Conservation (phyloP, 2,797 vertebrate genomes). For the Oreortyx pictus region DNA sequence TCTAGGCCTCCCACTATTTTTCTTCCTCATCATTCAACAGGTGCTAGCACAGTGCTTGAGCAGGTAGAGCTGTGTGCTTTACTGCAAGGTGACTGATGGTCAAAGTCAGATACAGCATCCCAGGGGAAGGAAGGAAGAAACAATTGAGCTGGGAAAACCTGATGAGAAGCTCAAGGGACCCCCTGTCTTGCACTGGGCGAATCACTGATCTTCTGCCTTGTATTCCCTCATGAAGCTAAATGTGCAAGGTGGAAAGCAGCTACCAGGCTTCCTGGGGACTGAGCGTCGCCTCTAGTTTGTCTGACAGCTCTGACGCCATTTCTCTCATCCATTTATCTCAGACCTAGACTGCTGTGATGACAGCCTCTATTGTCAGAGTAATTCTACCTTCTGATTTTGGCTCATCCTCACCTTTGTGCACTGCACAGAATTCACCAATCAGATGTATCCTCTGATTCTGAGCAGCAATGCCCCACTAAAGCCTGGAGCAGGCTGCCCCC, state of each 20-base stretch:
- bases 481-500: neutral
- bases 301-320: neutral
- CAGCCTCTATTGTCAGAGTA: neutral
- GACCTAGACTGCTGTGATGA: neutral
- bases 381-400: neutral
- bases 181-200: neutral
- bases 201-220: neutral
- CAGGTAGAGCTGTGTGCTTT: neutral
- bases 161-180: neutral
- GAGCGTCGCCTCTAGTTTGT: neutral
- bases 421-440: neutral
- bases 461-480: no score
- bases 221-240: neutral
- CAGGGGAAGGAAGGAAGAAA: neutral
- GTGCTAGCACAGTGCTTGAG: accelerated
- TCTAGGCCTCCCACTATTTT: neutral
- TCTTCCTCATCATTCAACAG: neutral
- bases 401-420: neutral
- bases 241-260: neutral
- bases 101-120: neutral
- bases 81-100: neutral
- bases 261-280: neutral
- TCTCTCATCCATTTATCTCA: neutral
- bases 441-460: neutral
- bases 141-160: neutral